Conservation (phyloP, 2,888 invertebrate species). For the Vanessa cardui region DNA sequence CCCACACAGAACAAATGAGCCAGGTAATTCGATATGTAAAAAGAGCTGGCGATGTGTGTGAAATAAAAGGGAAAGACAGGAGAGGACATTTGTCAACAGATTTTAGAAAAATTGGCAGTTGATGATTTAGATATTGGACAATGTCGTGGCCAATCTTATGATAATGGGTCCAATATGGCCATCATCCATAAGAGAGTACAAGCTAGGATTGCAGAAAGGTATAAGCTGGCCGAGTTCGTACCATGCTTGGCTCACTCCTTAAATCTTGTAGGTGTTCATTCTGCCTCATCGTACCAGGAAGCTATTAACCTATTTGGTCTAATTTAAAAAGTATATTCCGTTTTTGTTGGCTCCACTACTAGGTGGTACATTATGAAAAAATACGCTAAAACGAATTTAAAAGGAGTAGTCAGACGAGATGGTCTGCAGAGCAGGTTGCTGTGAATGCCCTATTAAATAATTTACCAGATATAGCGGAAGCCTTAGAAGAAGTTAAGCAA, state of each 20-base stretch:
- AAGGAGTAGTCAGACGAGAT: conserved; percentile 41
- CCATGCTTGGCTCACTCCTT: conserved; percentile 49
- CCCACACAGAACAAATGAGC: conserved; percentile 50
- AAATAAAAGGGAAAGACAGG: conserved; percentile 46
- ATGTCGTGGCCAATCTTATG: conserved; percentile 46
- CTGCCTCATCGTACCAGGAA: conserved; percentile 42
- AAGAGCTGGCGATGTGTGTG: conserved; percentile 40
- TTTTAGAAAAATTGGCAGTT: conserved; percentile 41
- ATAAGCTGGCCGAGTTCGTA: conserved; percentile 48
- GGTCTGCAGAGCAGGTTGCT: conserved; percentile 42
- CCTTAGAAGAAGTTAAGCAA: conserved; percentile 37
- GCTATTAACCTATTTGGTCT: conserved; percentile 42
- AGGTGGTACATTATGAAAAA: conserved; percentile 44
- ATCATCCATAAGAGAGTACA: conserved; percentile 50
- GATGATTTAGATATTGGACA: conserved; percentile 46
- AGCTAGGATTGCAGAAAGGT: conserved; percentile 47
- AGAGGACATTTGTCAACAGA: conserved; percentile 40
- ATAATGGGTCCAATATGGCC: conserved; percentile 51
- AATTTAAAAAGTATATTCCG: conserved; percentile 44
- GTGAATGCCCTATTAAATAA: conserved; percentile 42
- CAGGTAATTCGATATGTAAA: conserved; percentile 47
- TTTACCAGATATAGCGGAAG: conserved; percentile 36
- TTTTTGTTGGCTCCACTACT: conserved; percentile 43
- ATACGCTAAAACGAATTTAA: conserved; percentile 36
- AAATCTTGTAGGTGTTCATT: conserved; percentile 48